phyloP scores from a whole-genome alignment of 2,113 vertebrate species.

The Xyliphius kryptos region DNA sequence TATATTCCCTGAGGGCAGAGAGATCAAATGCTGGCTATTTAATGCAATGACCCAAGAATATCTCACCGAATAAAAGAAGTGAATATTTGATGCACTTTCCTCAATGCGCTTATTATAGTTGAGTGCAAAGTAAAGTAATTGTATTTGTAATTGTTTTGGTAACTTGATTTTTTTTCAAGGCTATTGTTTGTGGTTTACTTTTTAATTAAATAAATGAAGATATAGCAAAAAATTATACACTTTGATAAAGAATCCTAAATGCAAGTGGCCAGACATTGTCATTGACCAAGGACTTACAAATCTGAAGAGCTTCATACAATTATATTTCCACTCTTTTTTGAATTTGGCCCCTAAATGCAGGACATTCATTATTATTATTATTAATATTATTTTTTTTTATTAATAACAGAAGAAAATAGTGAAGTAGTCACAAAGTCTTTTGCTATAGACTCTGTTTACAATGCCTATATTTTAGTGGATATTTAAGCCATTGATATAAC shows the following conservation, averaged over 20 bases:
- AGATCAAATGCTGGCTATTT: constrained; percentile 16
- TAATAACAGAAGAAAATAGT: too few species aligned
- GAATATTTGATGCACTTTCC: constrained; percentile 18
- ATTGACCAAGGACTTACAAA: constrained; percentile 48
- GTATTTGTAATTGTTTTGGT: too few species aligned
- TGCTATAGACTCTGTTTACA: background rate
- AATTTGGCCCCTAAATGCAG: constrained; percentile 22
- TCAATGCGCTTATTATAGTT: constrained; percentile 18
- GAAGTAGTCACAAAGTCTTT: constrained; percentile 9
- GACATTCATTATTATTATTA: constrained; percentile 30
- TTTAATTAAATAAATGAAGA: constrained; percentile 69
- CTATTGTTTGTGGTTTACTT: constrained; percentile 63
- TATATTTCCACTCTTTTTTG: constrained; percentile 34
- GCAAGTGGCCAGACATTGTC: constrained; percentile 48
- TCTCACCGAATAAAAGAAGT: constrained; percentile 1
- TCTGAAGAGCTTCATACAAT: constrained; percentile 43
- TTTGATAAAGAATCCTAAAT: constrained; percentile 60
- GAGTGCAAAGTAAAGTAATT: constrained; percentile 11
- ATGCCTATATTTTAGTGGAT: background rate
- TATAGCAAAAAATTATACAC: constrained; percentile 46
- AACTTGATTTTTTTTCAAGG: constrained; percentile 58
- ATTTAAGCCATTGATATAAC: background rate
- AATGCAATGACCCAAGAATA: constrained; percentile 9
- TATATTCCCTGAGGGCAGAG: constrained; percentile 4
- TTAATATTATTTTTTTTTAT: too few species aligned